phyloP scores from a whole-genome alignment of 2,888 invertebrate species.

The Diarsia rubi region DNA sequence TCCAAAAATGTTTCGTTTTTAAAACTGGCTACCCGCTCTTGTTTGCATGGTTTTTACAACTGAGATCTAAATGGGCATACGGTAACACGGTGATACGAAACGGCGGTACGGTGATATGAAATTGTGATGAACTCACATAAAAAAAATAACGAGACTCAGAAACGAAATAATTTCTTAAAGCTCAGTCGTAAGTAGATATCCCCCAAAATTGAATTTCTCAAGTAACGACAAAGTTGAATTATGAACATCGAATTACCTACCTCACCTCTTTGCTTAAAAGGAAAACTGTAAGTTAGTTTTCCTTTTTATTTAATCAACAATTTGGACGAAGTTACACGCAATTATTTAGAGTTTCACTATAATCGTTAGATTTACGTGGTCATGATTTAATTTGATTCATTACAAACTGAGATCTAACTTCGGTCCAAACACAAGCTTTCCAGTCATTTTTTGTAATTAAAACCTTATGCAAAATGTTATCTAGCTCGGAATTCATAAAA shows the following conservation, averaged over 20 bases:
- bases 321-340: neutral
- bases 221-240: conserved; percentile 1
- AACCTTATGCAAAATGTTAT: neutral
- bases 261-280: conserved; percentile 12
- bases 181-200: neutral
- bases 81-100: too few species aligned
- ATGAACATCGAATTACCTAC: neutral
- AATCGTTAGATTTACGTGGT: neutral
- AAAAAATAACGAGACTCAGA: neutral
- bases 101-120: too few species aligned
- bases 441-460: neutral
- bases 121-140: neutral
- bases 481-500: neutral
- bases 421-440: neutral
- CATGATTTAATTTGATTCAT: neutral
- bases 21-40: too few species aligned
- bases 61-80: too few species aligned
- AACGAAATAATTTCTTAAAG: neutral
- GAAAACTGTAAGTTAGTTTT: too few species aligned
- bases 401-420: neutral
- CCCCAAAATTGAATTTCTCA: neutral
- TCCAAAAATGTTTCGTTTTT: too few species aligned
- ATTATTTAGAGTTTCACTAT: neutral
- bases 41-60: too few species aligned
- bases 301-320: too few species aligned